These are phyloP conservation scores for Trichonephila clavipes DNA, from an alignment of 1,140 invertebrate genomes.

Conservation along the genomic window DNA sequence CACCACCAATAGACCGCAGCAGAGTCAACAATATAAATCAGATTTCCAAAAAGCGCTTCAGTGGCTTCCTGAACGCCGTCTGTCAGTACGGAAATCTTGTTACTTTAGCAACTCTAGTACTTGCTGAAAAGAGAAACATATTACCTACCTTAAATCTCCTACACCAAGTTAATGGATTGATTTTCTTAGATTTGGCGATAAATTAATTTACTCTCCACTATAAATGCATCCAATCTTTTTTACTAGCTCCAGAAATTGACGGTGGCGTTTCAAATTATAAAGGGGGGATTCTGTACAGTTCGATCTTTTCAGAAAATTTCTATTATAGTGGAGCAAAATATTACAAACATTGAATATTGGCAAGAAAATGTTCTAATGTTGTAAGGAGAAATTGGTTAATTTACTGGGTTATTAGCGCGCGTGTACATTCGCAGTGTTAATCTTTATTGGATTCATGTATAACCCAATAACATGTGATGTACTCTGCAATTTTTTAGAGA, in stretches of 20 bases:
- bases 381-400: neutral
- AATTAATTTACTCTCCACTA: neutral
- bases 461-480: neutral
- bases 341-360: neutral
- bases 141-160: neutral
- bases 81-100: neutral
- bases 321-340: neutral
- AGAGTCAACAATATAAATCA: neutral
- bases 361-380: neutral
- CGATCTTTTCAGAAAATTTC: neutral
- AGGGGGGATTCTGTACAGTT: neutral
- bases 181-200: neutral
- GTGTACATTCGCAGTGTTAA: neutral
- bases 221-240: neutral
- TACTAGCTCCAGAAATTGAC: neutral
- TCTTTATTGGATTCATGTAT: neutral
- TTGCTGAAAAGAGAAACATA: neutral
- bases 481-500: too few relatives aligned
- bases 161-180: conserved; percentile 20
- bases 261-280: neutral
- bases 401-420: neutral
- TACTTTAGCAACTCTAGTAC: neutral
- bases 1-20: neutral
- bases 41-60: neutral
- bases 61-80: neutral